These are phyloP conservation scores for Nomada ferruginata DNA, from an alignment of 2,888 invertebrate species.

Conservation along the genomic window DNA sequence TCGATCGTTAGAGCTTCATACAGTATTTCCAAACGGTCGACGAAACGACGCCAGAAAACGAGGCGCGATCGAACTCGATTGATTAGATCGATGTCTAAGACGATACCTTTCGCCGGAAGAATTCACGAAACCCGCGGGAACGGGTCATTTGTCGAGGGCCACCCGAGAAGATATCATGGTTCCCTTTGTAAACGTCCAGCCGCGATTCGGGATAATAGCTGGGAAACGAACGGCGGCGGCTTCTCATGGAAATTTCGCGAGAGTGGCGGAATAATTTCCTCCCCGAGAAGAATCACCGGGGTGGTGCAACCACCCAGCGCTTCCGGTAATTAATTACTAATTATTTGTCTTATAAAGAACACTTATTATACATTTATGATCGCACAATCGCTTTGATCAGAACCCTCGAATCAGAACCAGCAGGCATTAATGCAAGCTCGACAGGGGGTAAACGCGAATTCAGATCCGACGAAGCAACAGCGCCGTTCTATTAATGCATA, in stretches of 20 bases:
- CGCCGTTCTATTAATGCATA: conserved; percentile 7
- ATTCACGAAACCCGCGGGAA: not conserved
- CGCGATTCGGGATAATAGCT: not conserved
- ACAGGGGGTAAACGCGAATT: not conserved
- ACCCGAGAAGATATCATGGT: not conserved
- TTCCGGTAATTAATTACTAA: conserved; percentile 13
- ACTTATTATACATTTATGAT: too few species aligned
- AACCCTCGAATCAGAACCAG: too few species aligned
- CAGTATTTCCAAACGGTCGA: not conserved
- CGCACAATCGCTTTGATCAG: too few species aligned
- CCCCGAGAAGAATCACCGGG: not conserved
- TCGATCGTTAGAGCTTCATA: conserved; percentile 11
- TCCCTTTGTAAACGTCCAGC: not conserved
- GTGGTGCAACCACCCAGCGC: conserved; percentile 9
- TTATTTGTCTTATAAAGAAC: too few species aligned
- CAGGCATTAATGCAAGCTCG: too few species aligned
- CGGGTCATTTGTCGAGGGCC: not conserved
- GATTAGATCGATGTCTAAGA: not conserved
- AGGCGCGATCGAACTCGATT: not conserved
- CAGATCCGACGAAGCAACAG: not conserved
- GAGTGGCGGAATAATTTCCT: conserved; percentile 13
- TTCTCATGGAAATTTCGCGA: not conserved
- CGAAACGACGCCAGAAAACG: not conserved
- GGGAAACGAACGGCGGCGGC: not conserved
- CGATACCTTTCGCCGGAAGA: not conserved